Evolutionary conservation across 2,888 invertebrate species (phyloP).

Genomic region (Oligia fasciuncula): DNA sequence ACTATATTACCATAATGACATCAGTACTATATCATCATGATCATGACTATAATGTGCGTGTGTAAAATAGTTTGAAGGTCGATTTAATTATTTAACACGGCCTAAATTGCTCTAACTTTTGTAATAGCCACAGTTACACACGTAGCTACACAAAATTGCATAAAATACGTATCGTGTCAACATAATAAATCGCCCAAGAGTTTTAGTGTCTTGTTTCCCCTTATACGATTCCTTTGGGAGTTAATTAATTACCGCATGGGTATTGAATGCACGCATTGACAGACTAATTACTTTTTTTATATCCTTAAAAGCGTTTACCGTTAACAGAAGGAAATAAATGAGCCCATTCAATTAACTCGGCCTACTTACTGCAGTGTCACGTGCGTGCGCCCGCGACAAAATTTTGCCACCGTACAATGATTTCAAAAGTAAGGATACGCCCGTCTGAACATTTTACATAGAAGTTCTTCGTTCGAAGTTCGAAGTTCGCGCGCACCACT

Average conservation of each 20-base stretch:
- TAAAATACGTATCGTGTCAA: constrained; percentile 33
- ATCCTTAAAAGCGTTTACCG: background rate
- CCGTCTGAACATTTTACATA: no score
- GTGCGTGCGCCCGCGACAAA: no score
- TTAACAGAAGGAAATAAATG: background rate
- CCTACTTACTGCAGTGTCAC: background rate
- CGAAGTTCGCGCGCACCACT: no score
- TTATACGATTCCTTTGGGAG: constrained; percentile 8
- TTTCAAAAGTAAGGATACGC: no score
- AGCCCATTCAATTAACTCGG: background rate
- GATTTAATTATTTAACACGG: constrained; percentile 21
- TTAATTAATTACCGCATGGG: constrained; percentile 23
- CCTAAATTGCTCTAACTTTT: constrained; percentile 15
- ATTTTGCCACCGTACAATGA: no score
- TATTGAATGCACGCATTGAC: constrained; percentile 10
- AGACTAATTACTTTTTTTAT: constrained; percentile 21
- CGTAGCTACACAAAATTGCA: constrained; percentile 17
- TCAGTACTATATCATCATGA: no score
- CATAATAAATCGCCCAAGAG: constrained; percentile 21
- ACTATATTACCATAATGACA: no score
- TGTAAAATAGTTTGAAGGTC: constrained; percentile 36
- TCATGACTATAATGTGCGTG: background rate
- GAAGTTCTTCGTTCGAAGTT: no score
- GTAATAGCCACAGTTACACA: background rate
- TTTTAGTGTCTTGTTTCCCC: constrained; percentile 23